Base-by-base conservation (phyloP, 1,140 invertebrate genomes). In the Listronotus bonariensis region DNA sequence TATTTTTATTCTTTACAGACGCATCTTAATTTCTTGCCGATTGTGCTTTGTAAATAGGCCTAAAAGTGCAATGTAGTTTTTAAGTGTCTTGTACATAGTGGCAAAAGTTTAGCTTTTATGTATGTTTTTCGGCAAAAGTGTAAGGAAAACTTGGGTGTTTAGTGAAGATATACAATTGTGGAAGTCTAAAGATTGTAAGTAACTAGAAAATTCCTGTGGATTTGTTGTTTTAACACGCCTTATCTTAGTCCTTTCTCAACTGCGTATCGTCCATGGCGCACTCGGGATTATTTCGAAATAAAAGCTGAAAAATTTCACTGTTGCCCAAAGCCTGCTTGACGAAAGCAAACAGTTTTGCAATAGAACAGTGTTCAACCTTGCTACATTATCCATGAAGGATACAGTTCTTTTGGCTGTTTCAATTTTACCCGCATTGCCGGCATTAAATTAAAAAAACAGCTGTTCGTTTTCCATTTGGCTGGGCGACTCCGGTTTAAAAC, bases 1-100 rank as follows among this genome's bases (percentile, higher is more conserved):
- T n/a, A 45, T 32, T 17, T 68, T 52, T 36, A 57, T 40, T 15
- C 38, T 67, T 46, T 38, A 15, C 18, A 53, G 10, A 12, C 18
- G 51, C 49, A 48, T 36, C 32, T 49, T n/a, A 18, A 49, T 49
- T 49, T 49, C 46, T 8, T 31, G 8, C 31, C 32, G 20, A 42
- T 63, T 63, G 51, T 63, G 60, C 31, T 38, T 26, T 41, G 20
- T 53, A 17, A n/a, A 31, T 12, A 43, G 48, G 46, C 40, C 36
- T 46, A 40, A 54, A 68, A 61, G 67, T 65, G 67, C 67, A 65
- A 70, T 70, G 62, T 68, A 68, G 58, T 42, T 68, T 62, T 53
- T 53, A 38, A 59, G 66, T 70, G 43, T 59, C 9, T 26, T 26
- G 20, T 52, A 58, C 52, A 52, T 51, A 58, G 55, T 48, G 60